phyloP scores from a whole-genome alignment of 2,888 invertebrate genomes.

The Branchellion lobata region DNA sequence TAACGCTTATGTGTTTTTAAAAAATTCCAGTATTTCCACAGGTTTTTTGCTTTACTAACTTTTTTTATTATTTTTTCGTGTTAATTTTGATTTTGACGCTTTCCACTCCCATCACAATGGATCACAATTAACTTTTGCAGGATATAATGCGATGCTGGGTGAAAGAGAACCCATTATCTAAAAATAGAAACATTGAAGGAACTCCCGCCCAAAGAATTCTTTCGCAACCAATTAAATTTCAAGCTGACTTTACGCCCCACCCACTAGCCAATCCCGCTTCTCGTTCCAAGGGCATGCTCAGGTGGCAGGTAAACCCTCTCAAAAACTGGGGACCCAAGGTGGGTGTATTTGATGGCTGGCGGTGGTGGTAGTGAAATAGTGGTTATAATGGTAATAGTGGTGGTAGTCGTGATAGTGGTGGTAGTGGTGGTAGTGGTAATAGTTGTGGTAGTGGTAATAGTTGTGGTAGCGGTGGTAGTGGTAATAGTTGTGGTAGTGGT shows the following conservation, averaged over 20 bases:
- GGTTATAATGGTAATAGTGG: slow-evolving; percentile 45
- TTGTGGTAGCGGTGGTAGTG: too few species aligned
- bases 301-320: slow-evolving; percentile 76
- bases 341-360: slow-evolving; percentile 64
- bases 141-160: slow-evolving; percentile 73
- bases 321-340: slow-evolving; percentile 89
- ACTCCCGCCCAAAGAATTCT: slow-evolving; percentile 57
- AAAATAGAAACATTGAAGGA: slow-evolving; percentile 55
- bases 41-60: neutral
- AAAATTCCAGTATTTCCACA: neutral
- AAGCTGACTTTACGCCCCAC: slow-evolving; percentile 62
- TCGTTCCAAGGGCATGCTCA: slow-evolving; percentile 71
- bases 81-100: neutral
- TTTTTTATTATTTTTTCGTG: neutral
- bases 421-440: too few species aligned
- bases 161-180: slow-evolving; percentile 57
- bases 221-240: slow-evolving; percentile 54
- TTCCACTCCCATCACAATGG: neutral
- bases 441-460: neutral
- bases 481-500: too few species aligned
- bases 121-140: slow-evolving; percentile 16
- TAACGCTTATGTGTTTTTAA: neutral
- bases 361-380: slow-evolving; percentile 24
- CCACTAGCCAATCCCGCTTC: slow-evolving; percentile 79
- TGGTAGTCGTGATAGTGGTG: too few species aligned